These are phyloP conservation scores for Tympanuchus pallidicinctus DNA, from an alignment of 2,113 vertebrate species.

Conservation along the genomic window DNA sequence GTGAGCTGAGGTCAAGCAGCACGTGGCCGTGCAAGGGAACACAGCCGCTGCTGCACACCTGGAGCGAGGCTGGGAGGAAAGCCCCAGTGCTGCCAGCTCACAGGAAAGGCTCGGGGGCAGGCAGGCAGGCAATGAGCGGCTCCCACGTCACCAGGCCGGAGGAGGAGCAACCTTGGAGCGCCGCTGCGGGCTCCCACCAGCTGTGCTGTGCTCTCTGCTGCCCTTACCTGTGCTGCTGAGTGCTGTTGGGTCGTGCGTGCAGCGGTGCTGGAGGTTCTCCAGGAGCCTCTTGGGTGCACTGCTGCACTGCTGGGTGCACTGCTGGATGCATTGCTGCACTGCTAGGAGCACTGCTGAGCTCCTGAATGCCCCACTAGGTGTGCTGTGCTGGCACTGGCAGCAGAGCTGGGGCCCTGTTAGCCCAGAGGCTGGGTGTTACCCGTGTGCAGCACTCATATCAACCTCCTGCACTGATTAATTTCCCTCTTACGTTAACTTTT, in stretches of 20 bases:
- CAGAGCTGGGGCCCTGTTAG: fast-evolving
- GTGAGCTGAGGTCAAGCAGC: neutral
- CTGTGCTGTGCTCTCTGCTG: neutral
- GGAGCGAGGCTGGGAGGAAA: neutral
- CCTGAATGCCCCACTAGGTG: neutral
- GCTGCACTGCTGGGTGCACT: too few relatives aligned
- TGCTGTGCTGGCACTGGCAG: neutral
- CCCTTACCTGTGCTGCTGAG: neutral
- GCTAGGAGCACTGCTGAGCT: too few relatives aligned
- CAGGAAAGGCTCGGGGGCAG: neutral
- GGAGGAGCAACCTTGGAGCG: neutral
- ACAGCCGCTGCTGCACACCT: neutral
- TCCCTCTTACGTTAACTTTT: neutral
- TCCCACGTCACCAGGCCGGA: neutral
- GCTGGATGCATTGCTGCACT: too few relatives aligned
- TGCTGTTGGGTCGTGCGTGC: neutral
- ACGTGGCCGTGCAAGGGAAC: neutral
- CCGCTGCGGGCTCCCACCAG: neutral
- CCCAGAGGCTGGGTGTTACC: neutral
- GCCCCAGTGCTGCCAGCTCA: neutral
- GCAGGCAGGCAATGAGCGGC: neutral
- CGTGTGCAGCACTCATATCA: fast-evolving
- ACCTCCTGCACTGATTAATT: neutral
- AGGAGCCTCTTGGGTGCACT: too few relatives aligned
- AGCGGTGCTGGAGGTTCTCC: too few relatives aligned